Evolutionary conservation across 2,797 vertebrate genomes (phyloP).

Genomic region (Syngnathus acus): DNA sequence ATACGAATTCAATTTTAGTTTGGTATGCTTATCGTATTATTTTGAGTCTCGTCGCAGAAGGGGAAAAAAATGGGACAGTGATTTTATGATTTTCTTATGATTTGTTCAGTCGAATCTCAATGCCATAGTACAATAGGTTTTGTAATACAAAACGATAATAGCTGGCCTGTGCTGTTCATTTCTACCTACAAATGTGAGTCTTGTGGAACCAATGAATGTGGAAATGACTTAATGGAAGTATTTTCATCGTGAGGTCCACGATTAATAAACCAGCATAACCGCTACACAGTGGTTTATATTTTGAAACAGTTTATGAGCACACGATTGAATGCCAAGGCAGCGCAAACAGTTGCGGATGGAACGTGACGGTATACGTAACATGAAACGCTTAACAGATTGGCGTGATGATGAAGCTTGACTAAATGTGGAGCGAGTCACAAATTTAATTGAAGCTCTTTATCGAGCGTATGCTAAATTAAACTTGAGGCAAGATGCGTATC

Average conservation of each 20-base stretch:
- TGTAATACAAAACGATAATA: background rate
- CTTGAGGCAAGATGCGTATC: background rate
- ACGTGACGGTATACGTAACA: background rate
- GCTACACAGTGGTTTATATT: background rate
- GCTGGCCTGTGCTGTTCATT: background rate
- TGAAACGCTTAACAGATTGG: background rate
- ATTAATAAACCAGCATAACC: background rate
- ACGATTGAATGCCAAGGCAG: background rate
- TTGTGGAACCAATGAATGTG: background rate
- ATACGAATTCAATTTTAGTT: background rate
- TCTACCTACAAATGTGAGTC: background rate
- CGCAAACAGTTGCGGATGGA: background rate
- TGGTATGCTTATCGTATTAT: background rate
- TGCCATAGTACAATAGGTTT: background rate
- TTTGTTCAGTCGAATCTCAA: background rate
- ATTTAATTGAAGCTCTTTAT: background rate
- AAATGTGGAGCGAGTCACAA: background rate
- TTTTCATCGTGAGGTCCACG: background rate
- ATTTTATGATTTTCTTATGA: background rate
- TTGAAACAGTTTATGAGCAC: background rate
- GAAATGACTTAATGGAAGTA: background rate
- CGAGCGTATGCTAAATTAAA: background rate
- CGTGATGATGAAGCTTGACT: slow-evolving; percentile 2
- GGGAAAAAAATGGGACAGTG: background rate
- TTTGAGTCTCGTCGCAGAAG: background rate